These are phyloP conservation scores for Litocranius walleri DNA, from an alignment of 2,113 vertebrate genomes.

Conservation along the genomic window DNA sequence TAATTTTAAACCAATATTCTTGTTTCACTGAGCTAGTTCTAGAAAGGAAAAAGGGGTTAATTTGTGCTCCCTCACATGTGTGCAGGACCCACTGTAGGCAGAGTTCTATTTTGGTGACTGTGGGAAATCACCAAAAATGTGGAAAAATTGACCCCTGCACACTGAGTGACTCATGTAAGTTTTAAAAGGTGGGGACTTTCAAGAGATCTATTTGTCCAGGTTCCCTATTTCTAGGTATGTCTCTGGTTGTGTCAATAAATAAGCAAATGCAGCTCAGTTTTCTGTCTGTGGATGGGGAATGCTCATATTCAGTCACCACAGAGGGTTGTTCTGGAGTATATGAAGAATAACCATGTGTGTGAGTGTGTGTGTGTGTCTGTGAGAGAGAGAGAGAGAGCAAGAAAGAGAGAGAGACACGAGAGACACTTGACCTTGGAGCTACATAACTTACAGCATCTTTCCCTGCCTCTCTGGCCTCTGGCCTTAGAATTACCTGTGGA, in stretches of 20 bases:
- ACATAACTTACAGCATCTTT: background rate
- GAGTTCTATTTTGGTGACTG: conserved; percentile 29
- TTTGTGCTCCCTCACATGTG: background rate
- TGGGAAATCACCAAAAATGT: conserved; percentile 63
- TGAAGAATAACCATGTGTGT: background rate
- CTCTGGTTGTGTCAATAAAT: background rate
- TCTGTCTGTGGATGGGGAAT: background rate
- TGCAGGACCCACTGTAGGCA: background rate
- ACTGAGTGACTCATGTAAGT: conserved; percentile 21
- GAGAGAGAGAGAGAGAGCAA: background rate
- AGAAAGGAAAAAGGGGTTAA: background rate
- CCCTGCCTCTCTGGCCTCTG: background rate
- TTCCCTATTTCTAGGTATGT: conserved; percentile 25
- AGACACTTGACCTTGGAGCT: background rate
- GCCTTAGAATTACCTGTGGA: background rate
- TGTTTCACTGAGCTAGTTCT: background rate
- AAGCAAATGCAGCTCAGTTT: background rate
- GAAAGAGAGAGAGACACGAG: background rate
- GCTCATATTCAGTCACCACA: background rate
- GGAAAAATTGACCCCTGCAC: background rate
- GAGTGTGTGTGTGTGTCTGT: background rate
- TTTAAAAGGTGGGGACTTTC: conserved; percentile 30
- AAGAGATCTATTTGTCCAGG: background rate
- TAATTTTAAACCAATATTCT: background rate
- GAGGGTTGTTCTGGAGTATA: background rate